Evolutionary conservation across 64 coral and sea anemone species (phyloP), one percentile per base, ranked within the genome.

Genomic region (Montipora sp.): DNA sequence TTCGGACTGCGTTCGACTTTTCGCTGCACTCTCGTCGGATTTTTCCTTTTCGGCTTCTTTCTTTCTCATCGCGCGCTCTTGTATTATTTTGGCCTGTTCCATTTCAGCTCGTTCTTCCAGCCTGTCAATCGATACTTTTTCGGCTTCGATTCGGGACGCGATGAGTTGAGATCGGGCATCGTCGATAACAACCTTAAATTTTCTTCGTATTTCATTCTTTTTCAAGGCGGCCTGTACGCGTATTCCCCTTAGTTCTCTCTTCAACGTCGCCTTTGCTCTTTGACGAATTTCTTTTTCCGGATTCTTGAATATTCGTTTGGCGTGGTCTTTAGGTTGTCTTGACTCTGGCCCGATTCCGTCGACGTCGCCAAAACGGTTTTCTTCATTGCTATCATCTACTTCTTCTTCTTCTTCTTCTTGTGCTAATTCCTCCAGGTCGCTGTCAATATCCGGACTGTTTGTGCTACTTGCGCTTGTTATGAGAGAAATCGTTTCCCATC

Each of bases 81-180:
- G 75, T 48, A 80, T 66, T 92, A 95, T 95, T 13, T 77, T 85
- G 8, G 89, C 88, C 13, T 95, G 94, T 46, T 92, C 55, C 58
- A 87, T 51, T 23, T 80, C 89, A 46, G 94, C 94, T 14, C 74
- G 46, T 58, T 92, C 83, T 81, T 92, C 82, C 53, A 95, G 49
- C 49, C 48, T 92, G 18, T 92, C 84, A 51, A 95, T 95, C n/a
- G 94, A 95, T 80, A 79, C 94, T 73, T 92, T 95, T 53, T 95
- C 94, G 43, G 94, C 94, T 91, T 90, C 88, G 8, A 95, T 92
- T 75, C 94, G 82, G 19, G 94, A 65, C 12, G 88, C 94, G 49
- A 95, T 90, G 11, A 95, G 94, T 48, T 78, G 71, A 16, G 94
- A 91, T 36, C 94, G 78, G 12, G 94, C 77, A 72, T 92, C 77